Conservation (phyloP, 2,797 vertebrate species). For the Vipera latastei region DNA sequence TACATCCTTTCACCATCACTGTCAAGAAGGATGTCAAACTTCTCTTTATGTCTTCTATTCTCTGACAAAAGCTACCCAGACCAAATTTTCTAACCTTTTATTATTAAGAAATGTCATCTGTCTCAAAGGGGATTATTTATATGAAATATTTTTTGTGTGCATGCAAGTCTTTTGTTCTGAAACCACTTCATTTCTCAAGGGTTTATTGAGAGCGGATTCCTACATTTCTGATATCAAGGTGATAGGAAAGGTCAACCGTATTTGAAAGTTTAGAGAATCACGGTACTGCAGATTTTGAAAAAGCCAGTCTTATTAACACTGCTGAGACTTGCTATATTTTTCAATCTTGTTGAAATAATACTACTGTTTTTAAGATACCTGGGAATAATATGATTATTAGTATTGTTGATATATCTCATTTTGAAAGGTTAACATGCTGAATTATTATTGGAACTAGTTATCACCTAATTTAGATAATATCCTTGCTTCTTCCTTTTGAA, state of each 20-base stretch:
- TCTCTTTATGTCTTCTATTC: not conserved
- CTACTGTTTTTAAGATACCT: not conserved
- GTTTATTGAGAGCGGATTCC: not conserved
- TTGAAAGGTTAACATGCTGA: not conserved
- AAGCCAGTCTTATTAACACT: not conserved
- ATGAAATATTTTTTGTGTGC: not conserved
- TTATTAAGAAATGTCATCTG: not conserved
- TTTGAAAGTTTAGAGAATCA: not conserved
- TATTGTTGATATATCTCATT: not conserved
- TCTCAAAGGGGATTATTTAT: not conserved
- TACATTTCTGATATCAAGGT: not conserved
- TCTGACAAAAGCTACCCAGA: not conserved
- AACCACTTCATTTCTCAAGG: not conserved
- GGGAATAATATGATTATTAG: not conserved
- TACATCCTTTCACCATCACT: not conserved
- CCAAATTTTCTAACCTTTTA: not conserved
- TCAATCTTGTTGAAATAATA: not conserved
- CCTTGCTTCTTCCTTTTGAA: not conserved
- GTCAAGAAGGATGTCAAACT: not conserved
- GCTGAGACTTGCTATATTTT: not conserved
- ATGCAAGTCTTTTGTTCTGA: not conserved
- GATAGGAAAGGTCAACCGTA: not conserved
- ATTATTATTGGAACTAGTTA: not conserved
- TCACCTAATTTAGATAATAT: not conserved
- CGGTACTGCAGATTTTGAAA: not conserved